phyloP scores from a whole-genome alignment of 2,888 invertebrate species.

The Hydroisotoma schaefferi region DNA sequence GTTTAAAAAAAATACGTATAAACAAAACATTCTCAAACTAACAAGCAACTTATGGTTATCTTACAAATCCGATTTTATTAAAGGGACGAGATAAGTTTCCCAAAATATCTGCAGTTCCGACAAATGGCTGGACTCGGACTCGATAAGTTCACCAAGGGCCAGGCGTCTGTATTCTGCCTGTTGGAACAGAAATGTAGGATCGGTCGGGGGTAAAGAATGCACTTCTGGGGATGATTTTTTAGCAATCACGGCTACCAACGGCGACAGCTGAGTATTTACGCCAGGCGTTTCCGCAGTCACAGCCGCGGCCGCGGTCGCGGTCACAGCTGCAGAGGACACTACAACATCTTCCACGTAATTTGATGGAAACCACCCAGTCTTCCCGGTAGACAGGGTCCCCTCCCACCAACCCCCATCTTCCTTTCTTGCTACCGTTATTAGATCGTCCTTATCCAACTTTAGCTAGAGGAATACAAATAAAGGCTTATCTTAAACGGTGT shows the following conservation, averaged over 20 bases:
- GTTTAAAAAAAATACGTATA: neutral
- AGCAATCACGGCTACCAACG: neutral
- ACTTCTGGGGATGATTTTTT: neutral
- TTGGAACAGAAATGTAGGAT: constrained; percentile 51
- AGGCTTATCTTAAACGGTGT: constrained; percentile 3
- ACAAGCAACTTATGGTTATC: constrained; percentile 52
- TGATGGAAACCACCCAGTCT: constrained; percentile 98
- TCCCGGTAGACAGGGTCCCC: constrained; percentile 61
- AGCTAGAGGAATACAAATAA: constrained; percentile 59
- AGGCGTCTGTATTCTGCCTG: constrained; percentile 75
- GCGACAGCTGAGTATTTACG: neutral
- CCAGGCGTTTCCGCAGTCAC: neutral
- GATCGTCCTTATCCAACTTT: constrained; percentile 91
- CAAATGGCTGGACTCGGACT: constrained; percentile 87
- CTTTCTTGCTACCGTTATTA: constrained; percentile 92
- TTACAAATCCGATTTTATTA: constrained; percentile 83
- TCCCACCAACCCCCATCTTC: constrained; percentile 99
- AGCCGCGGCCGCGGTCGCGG: neutral
- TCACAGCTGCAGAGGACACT: neutral
- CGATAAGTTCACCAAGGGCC: constrained; percentile 83
- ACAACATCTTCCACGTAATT: constrained; percentile 84
- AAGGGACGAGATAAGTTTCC: constrained; percentile 62
- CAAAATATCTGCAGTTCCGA: constrained; percentile 63
- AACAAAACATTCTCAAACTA: neutral
- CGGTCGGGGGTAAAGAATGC: no score